A percentile compares a stretch with the other conserved stretches of the same genome.
These are phyloP conservation scores for Craniophora ligustri DNA, from an alignment of 2,888 invertebrate species.

Conservation along the genomic window DNA sequence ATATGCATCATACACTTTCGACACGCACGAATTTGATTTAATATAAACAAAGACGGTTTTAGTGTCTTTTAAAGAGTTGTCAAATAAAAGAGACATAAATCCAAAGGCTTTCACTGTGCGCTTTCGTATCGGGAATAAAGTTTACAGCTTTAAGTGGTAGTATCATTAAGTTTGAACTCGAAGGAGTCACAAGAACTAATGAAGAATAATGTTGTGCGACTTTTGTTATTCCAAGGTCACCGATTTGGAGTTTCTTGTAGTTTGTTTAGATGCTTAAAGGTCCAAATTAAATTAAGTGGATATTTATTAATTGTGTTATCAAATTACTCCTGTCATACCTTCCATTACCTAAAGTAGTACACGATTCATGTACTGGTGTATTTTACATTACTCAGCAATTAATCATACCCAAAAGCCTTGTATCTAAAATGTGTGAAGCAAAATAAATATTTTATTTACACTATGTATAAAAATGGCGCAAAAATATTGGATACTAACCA, in stretches of 20 bases:
- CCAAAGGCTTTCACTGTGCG: slow-evolving; percentile 34
- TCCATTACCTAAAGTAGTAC: no score
- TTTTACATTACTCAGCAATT: no score
- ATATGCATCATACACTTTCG: slow-evolving; percentile 25
- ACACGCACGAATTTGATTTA: slow-evolving; percentile 22
- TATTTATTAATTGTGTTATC: no score
- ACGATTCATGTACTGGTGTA: no score
- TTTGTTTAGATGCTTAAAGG: no score
- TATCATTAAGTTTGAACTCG: slow-evolving; percentile 39
- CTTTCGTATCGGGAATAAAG: slow-evolving; percentile 52
- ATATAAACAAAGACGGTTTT: slow-evolving; percentile 41
- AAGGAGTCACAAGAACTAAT: slow-evolving; percentile 46
- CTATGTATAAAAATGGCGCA: no score
- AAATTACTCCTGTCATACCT: no score
- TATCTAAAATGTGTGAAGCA: no score
- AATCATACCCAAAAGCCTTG: no score
- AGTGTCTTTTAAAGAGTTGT: slow-evolving; percentile 53
- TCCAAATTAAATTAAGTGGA: no score
- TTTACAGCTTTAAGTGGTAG: slow-evolving; percentile 49
- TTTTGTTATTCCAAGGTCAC: slow-evolving; percentile 35
- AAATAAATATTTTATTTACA: no score
- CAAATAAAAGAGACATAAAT: slow-evolving; percentile 55
- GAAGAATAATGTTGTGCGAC: slow-evolving; percentile 45
- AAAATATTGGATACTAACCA: not conserved
- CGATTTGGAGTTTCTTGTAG: slow-evolving; percentile 15